Percentiles rank a stretch among this genome's conserved stretches.
These are phyloP conservation scores for Pantelozetes paolii DNA, from an alignment of 2,888 invertebrate genomes.

Conservation along the genomic window DNA sequence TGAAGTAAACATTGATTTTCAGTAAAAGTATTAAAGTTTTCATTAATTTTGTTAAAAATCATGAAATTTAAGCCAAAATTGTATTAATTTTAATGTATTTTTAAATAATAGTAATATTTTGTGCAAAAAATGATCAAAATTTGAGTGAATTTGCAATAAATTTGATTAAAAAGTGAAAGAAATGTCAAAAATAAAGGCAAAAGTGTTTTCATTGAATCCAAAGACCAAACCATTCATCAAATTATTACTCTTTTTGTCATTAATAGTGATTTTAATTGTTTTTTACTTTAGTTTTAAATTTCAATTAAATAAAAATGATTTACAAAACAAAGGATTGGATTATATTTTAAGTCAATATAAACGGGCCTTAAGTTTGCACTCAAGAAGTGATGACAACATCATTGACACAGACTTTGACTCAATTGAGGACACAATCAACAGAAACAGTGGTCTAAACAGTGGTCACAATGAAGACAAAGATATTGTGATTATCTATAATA, in stretches of 20 bases:
- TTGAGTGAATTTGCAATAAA: too few relatives aligned
- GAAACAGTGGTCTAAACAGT: background rate
- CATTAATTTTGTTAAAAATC: too few relatives aligned
- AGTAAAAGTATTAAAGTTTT: too few relatives aligned
- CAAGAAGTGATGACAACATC: background rate
- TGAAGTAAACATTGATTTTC: too few relatives aligned
- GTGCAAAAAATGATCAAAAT: too few relatives aligned
- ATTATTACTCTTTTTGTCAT: background rate
- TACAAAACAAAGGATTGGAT: constrained; percentile 19
- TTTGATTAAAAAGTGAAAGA: too few relatives aligned
- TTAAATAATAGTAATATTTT: too few relatives aligned
- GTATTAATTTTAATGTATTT: too few relatives aligned
- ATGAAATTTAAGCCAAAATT: too few relatives aligned
- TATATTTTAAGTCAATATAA: constrained; percentile 17
- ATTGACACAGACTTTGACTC: background rate
- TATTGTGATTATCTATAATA: constrained; percentile 71
- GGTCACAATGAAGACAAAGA: background rate
- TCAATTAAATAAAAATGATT: background rate
- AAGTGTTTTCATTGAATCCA: background rate
- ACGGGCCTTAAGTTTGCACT: background rate
- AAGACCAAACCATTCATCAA: background rate
- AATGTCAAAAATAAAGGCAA: background rate
- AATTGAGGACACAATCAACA: background rate
- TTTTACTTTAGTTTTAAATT: constrained; percentile 11
- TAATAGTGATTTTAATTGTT: constrained; percentile 8